Percentiles rank a stretch among this genome's conserved stretches.
Evolutionary conservation across 2,113 vertebrate species (phyloP).

Genomic region (Rallus limicola): DNA sequence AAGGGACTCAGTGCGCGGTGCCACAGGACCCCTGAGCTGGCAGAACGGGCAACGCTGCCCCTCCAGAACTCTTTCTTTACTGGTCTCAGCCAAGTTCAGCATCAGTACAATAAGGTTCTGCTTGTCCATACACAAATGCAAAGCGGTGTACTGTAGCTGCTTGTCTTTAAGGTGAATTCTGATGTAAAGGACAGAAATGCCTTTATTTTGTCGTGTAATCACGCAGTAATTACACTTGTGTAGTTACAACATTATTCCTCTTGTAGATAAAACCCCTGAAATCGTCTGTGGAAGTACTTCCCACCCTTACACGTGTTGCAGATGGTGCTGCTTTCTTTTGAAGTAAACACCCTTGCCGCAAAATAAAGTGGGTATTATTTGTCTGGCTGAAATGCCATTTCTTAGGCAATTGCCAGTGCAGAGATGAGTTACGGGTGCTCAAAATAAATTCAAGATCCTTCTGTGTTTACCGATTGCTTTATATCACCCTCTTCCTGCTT

Average conservation of each 20-base stretch:
- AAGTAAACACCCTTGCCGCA: background rate
- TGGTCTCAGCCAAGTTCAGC: background rate
- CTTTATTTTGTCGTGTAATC: background rate
- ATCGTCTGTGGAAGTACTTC: background rate
- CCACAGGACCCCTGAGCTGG: background rate
- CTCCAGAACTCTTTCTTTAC: background rate
- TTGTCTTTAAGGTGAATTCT: background rate
- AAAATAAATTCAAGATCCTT: background rate
- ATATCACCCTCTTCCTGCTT: background rate
- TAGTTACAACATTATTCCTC: background rate
- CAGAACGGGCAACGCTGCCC: background rate
- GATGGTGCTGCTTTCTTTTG: background rate
- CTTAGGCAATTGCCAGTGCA: background rate
- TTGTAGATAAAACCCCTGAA: background rate
- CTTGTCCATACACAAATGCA: background rate
- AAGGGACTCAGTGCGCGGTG: background rate
- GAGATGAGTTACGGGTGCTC: background rate
- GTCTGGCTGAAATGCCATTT: background rate
- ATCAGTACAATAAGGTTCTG: background rate
- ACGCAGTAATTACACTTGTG: background rate
- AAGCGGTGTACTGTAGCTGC: background rate
- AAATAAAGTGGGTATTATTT: background rate
- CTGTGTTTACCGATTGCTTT: slow-evolving; percentile 8
- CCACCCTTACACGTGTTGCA: background rate
- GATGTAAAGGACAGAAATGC: background rate